Conservation (phyloP, 1,140 invertebrate genomes). For the Drosophila pallidifrons region DNA sequence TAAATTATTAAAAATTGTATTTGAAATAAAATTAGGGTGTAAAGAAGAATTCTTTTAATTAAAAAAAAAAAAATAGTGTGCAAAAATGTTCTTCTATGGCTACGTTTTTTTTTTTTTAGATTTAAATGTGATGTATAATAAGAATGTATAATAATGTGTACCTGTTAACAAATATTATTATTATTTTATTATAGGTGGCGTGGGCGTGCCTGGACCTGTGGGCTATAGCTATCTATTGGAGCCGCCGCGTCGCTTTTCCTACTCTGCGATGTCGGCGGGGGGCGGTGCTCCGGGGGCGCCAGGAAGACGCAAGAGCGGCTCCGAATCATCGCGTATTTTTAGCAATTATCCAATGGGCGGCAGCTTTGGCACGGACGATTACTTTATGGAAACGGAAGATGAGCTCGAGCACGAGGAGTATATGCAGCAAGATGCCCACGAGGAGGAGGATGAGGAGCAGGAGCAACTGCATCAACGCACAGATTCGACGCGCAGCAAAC, state of each 20-base stretch:
- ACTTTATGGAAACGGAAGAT: conserved; percentile 85
- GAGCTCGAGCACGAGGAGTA: conserved; percentile 81
- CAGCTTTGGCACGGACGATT: conserved; percentile 85
- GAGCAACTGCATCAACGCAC: conserved; percentile 62
- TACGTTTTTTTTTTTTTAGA: no score
- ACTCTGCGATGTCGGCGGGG: conserved; percentile 75
- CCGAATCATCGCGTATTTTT: conserved; percentile 82
- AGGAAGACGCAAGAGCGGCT: conserved; percentile 84
- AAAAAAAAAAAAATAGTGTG: no score
- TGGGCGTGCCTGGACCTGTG: conserved; percentile 82
- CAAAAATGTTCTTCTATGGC: no score
- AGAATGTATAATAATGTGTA: no score
- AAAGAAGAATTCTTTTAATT: no score
- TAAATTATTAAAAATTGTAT: no score
- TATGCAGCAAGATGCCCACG: conserved; percentile 52
- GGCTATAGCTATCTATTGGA: conserved; percentile 89
- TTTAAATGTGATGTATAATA: no score
- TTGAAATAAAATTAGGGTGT: no score
- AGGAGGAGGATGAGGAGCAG: conserved; percentile 24
- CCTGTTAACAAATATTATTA: no score
- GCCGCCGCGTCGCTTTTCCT: conserved; percentile 87
- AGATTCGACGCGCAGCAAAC: conserved; percentile 84
- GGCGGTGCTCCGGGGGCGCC: conserved; percentile 82
- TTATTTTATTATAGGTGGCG: conserved; percentile 48
- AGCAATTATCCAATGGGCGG: conserved; percentile 87